Conservation (phyloP, 2,797 vertebrate genomes). For the Spinus olivaceus region DNA sequence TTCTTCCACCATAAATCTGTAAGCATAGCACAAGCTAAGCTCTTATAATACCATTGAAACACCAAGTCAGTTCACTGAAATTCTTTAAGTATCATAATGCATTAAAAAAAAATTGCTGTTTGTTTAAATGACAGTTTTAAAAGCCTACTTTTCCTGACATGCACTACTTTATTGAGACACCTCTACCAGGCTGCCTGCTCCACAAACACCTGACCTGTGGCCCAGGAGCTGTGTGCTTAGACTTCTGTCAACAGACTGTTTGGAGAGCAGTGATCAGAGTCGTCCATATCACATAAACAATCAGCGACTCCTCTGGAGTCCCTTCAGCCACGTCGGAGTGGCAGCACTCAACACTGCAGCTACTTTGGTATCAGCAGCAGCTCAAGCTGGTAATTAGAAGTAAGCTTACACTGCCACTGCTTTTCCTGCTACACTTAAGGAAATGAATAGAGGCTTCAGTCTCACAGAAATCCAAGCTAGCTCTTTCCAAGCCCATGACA, state of each 20-base stretch:
- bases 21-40: not conserved
- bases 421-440: not conserved
- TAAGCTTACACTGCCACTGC: slow-evolving; percentile 14
- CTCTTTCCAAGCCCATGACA: not conserved
- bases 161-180: not conserved
- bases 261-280: not conserved
- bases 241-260: not conserved
- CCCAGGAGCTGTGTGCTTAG: not conserved
- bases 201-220: not conserved
- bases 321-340: not conserved
- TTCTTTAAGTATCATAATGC: not conserved
- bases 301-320: not conserved
- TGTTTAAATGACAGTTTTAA: not conserved
- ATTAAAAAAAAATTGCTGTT: not conserved
- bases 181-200: not conserved
- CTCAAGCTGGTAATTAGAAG: slow-evolving; percentile 15
- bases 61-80: not conserved
- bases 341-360: not conserved
- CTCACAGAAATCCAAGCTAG: not conserved
- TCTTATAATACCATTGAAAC: not conserved
- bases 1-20: slow-evolving; percentile 20
- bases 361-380: not conserved
- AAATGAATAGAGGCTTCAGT: slow-evolving; percentile 4
- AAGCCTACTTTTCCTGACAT: not conserved
- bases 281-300: slow-evolving; percentile 17